Percentiles rank a stretch among this genome's conserved stretches.
Conservation (phyloP, 2,888 invertebrate species). For the Ferdinandea cuprea region DNA sequence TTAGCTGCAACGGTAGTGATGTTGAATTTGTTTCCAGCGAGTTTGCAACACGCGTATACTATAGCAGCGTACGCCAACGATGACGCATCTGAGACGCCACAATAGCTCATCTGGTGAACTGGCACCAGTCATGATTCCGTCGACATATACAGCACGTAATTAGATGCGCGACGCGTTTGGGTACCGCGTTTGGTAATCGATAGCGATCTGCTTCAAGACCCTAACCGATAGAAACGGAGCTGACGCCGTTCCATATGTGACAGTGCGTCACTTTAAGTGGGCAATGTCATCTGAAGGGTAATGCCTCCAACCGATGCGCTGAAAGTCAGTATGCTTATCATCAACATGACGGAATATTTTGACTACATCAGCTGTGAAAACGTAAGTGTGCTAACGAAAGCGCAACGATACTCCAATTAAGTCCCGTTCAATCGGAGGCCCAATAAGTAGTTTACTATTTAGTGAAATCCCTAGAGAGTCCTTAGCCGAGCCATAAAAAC, state of each 20-base stretch:
- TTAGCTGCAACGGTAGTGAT: not conserved
- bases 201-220: slow-evolving; percentile 51
- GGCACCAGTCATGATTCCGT: slow-evolving; percentile 28
- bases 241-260: slow-evolving; percentile 65
- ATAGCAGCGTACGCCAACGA: not conserved
- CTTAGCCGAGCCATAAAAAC: too few species aligned
- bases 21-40: not conserved
- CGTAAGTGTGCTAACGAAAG: not conserved
- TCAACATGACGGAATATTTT: slow-evolving; percentile 44
- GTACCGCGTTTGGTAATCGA: slow-evolving; percentile 29
- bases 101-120: slow-evolving; percentile 13
- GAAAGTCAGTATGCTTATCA: slow-evolving; percentile 58
- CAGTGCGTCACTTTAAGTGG: slow-evolving; percentile 63
- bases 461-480: too few species aligned
- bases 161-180: not conserved
- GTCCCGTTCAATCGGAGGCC: too few species aligned
- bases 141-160: not conserved
- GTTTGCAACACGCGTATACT: not conserved
- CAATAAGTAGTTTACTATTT: too few species aligned
- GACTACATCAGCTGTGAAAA: not conserved
- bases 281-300: slow-evolving; percentile 18
- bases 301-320: slow-evolving; percentile 68
- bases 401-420: slow-evolving; percentile 3
- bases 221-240: slow-evolving; percentile 62
- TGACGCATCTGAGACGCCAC: slow-evolving; percentile 7